These are phyloP conservation scores for Phacellophora camtschatica DNA, from an alignment of 30 jellyfish, hydroid and myxozoan genomes.

Conservation along the genomic window DNA sequence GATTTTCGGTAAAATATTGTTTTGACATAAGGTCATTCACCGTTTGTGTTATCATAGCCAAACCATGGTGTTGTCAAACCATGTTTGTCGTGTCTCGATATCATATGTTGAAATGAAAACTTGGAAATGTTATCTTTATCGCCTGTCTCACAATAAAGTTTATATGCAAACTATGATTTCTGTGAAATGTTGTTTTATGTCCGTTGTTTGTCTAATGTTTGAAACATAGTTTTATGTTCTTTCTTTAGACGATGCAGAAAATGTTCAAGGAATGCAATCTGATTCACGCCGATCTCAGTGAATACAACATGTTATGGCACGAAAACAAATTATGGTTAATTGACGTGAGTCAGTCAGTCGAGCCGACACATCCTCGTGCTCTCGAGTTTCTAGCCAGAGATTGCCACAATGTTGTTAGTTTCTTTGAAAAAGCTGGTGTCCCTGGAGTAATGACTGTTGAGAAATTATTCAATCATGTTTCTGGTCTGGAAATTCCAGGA, in stretches of 20 bases:
- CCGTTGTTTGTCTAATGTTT: too few relatives aligned
- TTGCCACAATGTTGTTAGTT: constrained; percentile 75
- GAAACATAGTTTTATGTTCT: too few relatives aligned
- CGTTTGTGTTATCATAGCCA: too few relatives aligned
- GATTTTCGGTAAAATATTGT: too few relatives aligned
- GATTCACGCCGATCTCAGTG: constrained; percentile 96
- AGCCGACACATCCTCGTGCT: constrained; percentile 93
- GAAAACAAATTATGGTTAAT: constrained; percentile 77
- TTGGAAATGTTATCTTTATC: too few relatives aligned
- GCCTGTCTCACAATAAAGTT: too few relatives aligned
- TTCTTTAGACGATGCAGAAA: constrained; percentile 89
- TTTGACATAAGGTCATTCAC: too few relatives aligned
- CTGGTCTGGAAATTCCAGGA: constrained; percentile 78
- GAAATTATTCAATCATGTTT: constrained; percentile 71
- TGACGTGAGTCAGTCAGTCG: constrained; percentile 95
- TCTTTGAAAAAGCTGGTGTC: constrained; percentile 76
- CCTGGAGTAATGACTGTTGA: constrained; percentile 70
- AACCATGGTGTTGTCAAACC: too few relatives aligned
- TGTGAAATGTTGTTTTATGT: too few relatives aligned
- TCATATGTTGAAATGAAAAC: too few relatives aligned
- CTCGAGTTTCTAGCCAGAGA: constrained; percentile 82
- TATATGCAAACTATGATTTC: too few relatives aligned
- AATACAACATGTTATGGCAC: constrained; percentile 94
- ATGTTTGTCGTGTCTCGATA: too few relatives aligned
- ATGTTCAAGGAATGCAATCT: constrained; percentile 86